Evolutionary conservation across 2,113 vertebrate species (phyloP), one percentile per base, ranked within the genome.

Genomic region (Planiliza haematocheilus): DNA sequence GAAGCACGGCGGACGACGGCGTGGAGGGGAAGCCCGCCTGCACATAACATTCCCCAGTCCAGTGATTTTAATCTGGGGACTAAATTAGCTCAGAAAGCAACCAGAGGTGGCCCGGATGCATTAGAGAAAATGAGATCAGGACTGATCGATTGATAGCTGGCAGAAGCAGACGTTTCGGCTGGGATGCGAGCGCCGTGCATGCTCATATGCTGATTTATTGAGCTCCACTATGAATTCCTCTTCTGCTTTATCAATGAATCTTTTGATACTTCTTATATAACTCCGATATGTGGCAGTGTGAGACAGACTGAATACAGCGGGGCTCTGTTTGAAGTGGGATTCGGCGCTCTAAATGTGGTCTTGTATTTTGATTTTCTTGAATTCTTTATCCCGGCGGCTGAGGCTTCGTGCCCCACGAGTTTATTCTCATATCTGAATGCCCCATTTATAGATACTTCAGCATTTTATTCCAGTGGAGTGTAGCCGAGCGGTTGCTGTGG

Each of bases 61-160:
- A 82, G 64, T 83, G 85, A 65, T 85, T 92, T 92, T 90, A 89
- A 92, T 93, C 84, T 86, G 81, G 76, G 73, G 70, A 63, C 64
- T 85, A 88, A 86, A 89, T 86, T 66, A 89, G 84, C 87, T 74
- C 46, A 55, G 66, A 82, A 82, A 57, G 67, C 52, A 42, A n/a
- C 77, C 69, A 72, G 66, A 81, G 77, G 74, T 83, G 75, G 77
- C 56, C n/a, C 49, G 66, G 74, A 74, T 73, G 74, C 68, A 37
- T 49, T 75, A 53, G 58, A 74, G 81, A 46, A 53, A 79, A 76
- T 48, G 78, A 81, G 76, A 73, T 52, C 42, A 45, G 38, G 48
- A 80, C 18, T 65, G 75, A 84, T 80, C 51, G 55, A 73, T 83
- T 74, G 75, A 76, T 80, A 49, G 66, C 30, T 38, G 42, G n/a